These are phyloP conservation scores for Chrysomela aeneicollis DNA, from an alignment of 2,888 invertebrate species.

Conservation along the genomic window DNA sequence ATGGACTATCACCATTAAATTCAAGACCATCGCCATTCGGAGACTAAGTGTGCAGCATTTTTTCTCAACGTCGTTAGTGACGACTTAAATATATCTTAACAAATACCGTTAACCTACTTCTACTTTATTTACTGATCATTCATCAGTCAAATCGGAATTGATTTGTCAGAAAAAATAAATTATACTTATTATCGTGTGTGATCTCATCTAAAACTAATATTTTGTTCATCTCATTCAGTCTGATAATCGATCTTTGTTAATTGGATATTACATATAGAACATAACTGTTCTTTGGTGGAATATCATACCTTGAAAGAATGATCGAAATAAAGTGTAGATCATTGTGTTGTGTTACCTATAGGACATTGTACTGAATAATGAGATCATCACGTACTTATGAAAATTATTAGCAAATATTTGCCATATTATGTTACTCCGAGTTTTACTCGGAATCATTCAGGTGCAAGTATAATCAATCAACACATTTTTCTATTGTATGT, in stretches of 20 bases:
- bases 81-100: background rate
- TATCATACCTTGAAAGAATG: conserved; percentile 16
- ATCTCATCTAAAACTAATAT: conserved; percentile 24
- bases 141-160: conserved; percentile 27
- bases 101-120: conserved; percentile 23
- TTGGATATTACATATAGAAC: conserved; percentile 31
- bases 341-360: no score
- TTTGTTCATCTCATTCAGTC: conserved; percentile 30
- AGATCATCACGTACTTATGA: no score
- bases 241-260: conserved; percentile 35
- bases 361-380: no score
- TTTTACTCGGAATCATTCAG: no score
- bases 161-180: conserved; percentile 26
- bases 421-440: no score
- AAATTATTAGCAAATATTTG: no score
- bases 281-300: conserved; percentile 34
- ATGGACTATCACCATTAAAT: no score
- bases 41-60: background rate
- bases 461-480: no score
- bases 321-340: background rate
- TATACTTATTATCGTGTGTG: conserved; percentile 28
- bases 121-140: conserved; percentile 19
- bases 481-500: no score
- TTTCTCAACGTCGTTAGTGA: background rate
- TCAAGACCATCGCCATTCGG: no score